Evolutionary conservation across 2,888 invertebrate species (phyloP), one percentile per base, ranked within the genome.

Genomic region (Amphimallon solstitiale): DNA sequence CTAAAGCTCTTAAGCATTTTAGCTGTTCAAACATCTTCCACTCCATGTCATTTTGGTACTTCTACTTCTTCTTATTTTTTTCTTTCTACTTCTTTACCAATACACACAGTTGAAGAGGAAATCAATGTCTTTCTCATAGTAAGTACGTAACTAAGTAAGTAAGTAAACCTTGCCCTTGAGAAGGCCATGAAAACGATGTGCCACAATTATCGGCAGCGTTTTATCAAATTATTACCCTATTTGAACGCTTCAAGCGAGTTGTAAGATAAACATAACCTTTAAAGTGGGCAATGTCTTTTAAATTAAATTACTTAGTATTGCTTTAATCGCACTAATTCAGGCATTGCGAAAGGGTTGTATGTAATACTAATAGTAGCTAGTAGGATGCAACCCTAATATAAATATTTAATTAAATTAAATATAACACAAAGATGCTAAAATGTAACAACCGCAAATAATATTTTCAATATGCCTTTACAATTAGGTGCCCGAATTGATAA

Each of bases 11-110:
- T 54, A 54, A 54, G 38, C 38, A 54, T 54, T 54, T 54, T 54
- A 38, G 54, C 38, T 54, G 38, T 54, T 54, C 54, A 54, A 54
- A 54, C 54, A 54, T 54, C 54, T 38, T 54, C 54, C 54, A 54
- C 54, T 54, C 38, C 19, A 54, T 38, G 54, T 54, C 54, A 54
- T 54, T 54, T 54, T 38, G 54, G 38, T 54, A 54, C 38, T 38
- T 54, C 38, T 37, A 21, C 54, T 19, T 17, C 37, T 19, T 29
- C 29, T 5, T 29, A 29, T 29, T 29, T 37, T 38, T 54, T 38
- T 17, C 15, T 12, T 38, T 17, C 19, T 37, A n/a, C 19, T 38
- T 38, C 19, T 15, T 43, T 54, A 12, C 54, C 38, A 54, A 38
- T 37, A 37, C 37, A 19, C 38, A 38, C 21, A 38, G 38, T 21